These are phyloP conservation scores for Aspiorhynchus laticeps DNA, from an alignment of 2,113 vertebrate genomes.

Conservation along the genomic window DNA sequence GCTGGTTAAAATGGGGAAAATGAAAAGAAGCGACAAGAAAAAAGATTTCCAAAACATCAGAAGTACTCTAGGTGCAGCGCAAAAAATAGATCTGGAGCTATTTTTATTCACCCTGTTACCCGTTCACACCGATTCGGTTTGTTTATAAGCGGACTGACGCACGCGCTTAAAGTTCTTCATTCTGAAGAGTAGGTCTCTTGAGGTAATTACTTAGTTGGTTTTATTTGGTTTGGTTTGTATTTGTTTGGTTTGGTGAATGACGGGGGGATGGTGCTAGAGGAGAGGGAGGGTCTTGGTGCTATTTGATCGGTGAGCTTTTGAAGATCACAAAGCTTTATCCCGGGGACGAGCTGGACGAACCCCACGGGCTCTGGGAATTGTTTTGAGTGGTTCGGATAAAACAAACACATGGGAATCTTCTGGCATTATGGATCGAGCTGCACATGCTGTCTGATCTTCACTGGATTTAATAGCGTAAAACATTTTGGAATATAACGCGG, in stretches of 20 bases:
- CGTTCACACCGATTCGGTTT: neutral
- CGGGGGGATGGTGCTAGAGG: slow-evolving; percentile 56
- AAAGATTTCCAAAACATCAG: slow-evolving; percentile 52
- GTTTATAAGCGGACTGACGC: neutral
- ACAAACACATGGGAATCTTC: slow-evolving; percentile 29
- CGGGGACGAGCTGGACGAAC: slow-evolving; percentile 63
- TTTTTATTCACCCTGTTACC: slow-evolving; percentile 56
- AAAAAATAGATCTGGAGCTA: slow-evolving; percentile 63
- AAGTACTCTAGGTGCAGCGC: slow-evolving; percentile 56
- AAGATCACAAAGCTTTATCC: slow-evolving; percentile 77
- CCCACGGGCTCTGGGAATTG: slow-evolving; percentile 18
- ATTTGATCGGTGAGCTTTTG: slow-evolving; percentile 77
- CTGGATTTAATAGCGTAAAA: slow-evolving; percentile 70
- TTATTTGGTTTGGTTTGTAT: slow-evolving; percentile 33
- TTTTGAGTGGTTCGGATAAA: slow-evolving; percentile 33
- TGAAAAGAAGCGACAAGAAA: neutral
- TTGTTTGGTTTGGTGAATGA: slow-evolving; percentile 57
- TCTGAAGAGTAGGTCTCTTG: neutral
- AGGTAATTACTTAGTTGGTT: neutral
- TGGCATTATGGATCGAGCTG: slow-evolving; percentile 18
- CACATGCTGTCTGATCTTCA: slow-evolving; percentile 28
- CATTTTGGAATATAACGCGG: slow-evolving; percentile 56
- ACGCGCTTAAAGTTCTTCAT: slow-evolving; percentile 15
- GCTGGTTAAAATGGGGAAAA: neutral
- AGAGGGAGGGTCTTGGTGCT: slow-evolving; percentile 60